A percentile compares a stretch with the other conserved stretches of the same genome.
These are phyloP conservation scores for Pithecia hirsuta DNA, from an alignment of 2,797 vertebrate species.

Conservation along the genomic window DNA sequence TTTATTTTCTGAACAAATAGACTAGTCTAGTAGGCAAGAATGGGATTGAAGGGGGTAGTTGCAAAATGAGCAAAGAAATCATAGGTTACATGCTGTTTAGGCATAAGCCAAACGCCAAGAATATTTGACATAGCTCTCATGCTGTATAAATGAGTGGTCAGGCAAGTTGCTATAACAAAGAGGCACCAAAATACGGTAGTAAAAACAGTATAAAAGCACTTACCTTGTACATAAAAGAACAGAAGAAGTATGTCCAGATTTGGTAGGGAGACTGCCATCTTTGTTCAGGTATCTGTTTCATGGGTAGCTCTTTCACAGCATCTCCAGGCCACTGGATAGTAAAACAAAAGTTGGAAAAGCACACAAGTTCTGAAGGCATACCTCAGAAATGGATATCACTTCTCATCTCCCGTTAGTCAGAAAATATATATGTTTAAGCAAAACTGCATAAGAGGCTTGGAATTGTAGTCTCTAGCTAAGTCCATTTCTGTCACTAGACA, in stretches of 20 bases:
- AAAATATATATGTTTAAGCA: neutral
- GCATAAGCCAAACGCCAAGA: neutral
- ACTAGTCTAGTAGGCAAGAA: neutral
- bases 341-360: neutral
- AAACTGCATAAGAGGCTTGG: neutral
- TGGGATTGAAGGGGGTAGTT: neutral
- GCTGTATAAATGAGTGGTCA: neutral
- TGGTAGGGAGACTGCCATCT: neutral
- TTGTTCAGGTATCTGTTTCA: neutral
- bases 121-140: neutral
- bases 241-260: neutral
- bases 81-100: neutral
- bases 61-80: neutral
- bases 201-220: neutral
- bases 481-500: neutral
- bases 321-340: no score
- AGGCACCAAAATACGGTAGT: neutral
- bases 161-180: neutral
- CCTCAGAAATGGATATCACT: neutral
- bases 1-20: neutral
- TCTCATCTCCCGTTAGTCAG: neutral
- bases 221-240: neutral
- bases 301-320: neutral
- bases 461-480: neutral
- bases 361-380: neutral